A percentile compares a stretch with the other conserved stretches of the same genome.
Conservation (phyloP, 2,888 invertebrate species). For the Melipona beecheii region DNA sequence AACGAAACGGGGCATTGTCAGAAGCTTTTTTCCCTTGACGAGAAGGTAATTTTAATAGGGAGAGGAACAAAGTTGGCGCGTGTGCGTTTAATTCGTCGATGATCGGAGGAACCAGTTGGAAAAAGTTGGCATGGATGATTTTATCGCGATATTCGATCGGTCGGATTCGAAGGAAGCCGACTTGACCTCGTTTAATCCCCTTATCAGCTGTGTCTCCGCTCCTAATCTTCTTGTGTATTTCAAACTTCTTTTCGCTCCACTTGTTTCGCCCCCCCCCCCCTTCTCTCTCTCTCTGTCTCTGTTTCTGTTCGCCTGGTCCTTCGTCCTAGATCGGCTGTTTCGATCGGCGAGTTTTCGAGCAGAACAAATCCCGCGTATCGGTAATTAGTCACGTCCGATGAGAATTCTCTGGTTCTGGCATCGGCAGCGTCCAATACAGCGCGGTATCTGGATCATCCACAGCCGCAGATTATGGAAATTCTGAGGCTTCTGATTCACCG, state of each 20-base stretch:
- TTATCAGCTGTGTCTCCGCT: slow-evolving; percentile 54
- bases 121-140: slow-evolving; percentile 25
- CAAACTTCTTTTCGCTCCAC: slow-evolving; percentile 2
- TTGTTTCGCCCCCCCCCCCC: slow-evolving; percentile 16
- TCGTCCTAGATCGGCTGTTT: slow-evolving; percentile 11
- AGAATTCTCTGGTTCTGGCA: slow-evolving; percentile 18
- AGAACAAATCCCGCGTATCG: slow-evolving; percentile 5
- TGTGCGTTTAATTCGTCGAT: neutral
- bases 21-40: neutral
- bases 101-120: slow-evolving; percentile 17
- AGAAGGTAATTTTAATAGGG: slow-evolving; percentile 16
- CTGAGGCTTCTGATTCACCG: slow-evolving; percentile 39
- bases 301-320: neutral
- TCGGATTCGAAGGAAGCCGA: slow-evolving; percentile 49
- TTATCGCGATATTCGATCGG: slow-evolving; percentile 54
- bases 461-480: slow-evolving; percentile 41
- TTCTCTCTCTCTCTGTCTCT: no score
- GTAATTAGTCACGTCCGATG: slow-evolving; percentile 37
- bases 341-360: slow-evolving; percentile 12
- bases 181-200: slow-evolving; percentile 62
- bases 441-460: slow-evolving; percentile 24
- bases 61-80: neutral
- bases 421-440: slow-evolving; percentile 25
- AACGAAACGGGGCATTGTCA: neutral
- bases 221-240: slow-evolving; percentile 52